Percentiles rank a stretch among this genome's conserved stretches.
These are phyloP conservation scores for Agrilus cyanescens DNA, from an alignment of 2,888 invertebrate species.

Conservation along the genomic window DNA sequence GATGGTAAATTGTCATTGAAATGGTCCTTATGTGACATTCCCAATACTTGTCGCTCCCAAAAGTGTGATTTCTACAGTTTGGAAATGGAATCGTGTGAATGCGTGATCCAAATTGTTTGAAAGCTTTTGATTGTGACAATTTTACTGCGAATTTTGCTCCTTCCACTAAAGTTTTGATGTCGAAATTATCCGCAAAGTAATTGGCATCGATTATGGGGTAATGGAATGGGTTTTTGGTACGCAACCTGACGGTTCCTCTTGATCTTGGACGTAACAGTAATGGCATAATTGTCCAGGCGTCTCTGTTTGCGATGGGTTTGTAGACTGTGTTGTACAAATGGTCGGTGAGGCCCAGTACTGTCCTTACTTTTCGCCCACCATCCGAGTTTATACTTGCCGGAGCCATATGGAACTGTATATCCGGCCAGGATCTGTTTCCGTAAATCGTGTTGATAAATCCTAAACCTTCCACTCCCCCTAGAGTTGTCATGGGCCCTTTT, in stretches of 20 bases:
- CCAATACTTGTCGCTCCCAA: conserved; percentile 70
- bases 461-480: conserved; percentile 79
- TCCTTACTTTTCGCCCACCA: conserved; percentile 53
- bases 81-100: conserved; percentile 65
- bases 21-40: conserved; percentile 79
- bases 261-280: conserved; percentile 69
- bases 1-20: conserved; percentile 85
- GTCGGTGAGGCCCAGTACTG: conserved; percentile 71
- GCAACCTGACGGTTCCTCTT: conserved; percentile 62
- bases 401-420: conserved; percentile 87
- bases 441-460: conserved; percentile 79
- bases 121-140: conserved; percentile 64
- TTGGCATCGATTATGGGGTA: conserved; percentile 86
- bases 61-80: conserved; percentile 60
- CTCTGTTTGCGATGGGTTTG: conserved; percentile 64
- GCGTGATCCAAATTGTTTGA: conserved; percentile 68
- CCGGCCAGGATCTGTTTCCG: conserved; percentile 74
- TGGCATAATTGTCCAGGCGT: conserved; percentile 79
- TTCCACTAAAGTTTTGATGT: conserved; percentile 71
- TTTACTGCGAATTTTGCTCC: conserved; percentile 64
- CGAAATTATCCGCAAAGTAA: conserved; percentile 73
- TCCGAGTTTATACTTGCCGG: conserved; percentile 79
- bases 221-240: conserved; percentile 72
- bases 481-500: conserved; percentile 74
- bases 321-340: conserved; percentile 69